Conservation (phyloP, 1,140 invertebrate genomes). For the Andricus grossulariae region DNA sequence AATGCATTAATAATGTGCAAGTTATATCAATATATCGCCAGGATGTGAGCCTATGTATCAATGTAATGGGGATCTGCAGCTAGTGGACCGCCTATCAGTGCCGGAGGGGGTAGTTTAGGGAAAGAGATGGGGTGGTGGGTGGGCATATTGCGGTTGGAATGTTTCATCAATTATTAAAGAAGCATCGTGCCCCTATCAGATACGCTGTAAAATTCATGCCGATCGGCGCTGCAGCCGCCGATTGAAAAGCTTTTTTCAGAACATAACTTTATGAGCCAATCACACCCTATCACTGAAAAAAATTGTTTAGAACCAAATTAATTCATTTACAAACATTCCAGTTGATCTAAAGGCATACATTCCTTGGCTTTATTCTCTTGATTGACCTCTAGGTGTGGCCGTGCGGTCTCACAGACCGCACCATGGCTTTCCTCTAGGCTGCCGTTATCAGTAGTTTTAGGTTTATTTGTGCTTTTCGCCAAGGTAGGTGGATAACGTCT, state of each 20-base stretch:
- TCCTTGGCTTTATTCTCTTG: no score
- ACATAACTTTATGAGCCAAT: constrained; percentile 70
- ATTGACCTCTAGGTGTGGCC: no score
- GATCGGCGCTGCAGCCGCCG: constrained; percentile 62
- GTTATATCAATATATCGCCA: constrained; percentile 68
- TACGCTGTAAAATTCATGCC: constrained; percentile 73
- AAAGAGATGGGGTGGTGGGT: constrained; percentile 52
- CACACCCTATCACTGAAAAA: not conserved
- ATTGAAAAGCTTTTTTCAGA: constrained; percentile 70
- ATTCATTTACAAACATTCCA: no score
- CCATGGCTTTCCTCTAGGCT: no score
- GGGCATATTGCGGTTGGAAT: constrained; percentile 72
- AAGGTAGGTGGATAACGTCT: no score
- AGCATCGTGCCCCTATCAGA: constrained; percentile 70
- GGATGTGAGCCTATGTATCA: constrained; percentile 68
- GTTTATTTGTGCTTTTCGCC: no score
- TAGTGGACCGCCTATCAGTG: constrained; percentile 47
- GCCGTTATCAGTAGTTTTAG: no score
- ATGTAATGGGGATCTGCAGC: constrained; percentile 65
- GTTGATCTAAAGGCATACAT: no score
- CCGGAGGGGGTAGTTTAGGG: constrained; percentile 50
- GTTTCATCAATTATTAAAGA: constrained; percentile 76
- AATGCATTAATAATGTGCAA: constrained; percentile 67
- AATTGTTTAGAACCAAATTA: no score
- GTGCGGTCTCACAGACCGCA: no score